Percentiles rank a stretch among this genome's conserved stretches.
These are phyloP conservation scores for Petrocephalus sullivani DNA, from an alignment of 2,797 vertebrate species.

Conservation along the genomic window DNA sequence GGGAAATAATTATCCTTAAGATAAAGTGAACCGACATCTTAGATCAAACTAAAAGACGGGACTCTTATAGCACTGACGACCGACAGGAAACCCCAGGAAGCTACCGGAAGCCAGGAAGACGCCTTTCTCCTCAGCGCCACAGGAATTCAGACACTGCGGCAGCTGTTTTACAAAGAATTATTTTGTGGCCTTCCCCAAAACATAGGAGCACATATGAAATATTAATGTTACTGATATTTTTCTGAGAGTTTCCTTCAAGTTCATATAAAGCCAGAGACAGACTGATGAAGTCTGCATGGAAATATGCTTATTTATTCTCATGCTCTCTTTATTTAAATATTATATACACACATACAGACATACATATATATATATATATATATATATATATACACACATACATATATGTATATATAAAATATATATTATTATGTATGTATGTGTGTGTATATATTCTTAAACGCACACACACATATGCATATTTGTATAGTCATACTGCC, in stretches of 20 bases:
- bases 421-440: too few relatives aligned
- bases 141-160: not conserved
- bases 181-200: not conserved
- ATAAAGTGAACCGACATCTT: not conserved
- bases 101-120: not conserved
- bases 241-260: not conserved
- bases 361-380: too few relatives aligned
- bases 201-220: constrained; percentile 2
- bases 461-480: too few relatives aligned
- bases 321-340: too few relatives aligned
- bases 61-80: not conserved
- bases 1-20: not conserved
- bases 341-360: too few relatives aligned
- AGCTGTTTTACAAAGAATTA: constrained; percentile 3
- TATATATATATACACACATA: too few relatives aligned
- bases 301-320: not conserved
- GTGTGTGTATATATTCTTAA: too few relatives aligned
- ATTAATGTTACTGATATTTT: constrained; percentile 8
- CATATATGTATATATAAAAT: too few relatives aligned
- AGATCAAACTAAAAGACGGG: not conserved
- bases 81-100: not conserved
- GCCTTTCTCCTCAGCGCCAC: not conserved
- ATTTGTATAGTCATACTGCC: not conserved
- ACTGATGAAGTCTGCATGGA: not conserved
- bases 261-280: not conserved